Conservation (phyloP, 2,888 invertebrate species). For the Tetrapedia diversipes region DNA sequence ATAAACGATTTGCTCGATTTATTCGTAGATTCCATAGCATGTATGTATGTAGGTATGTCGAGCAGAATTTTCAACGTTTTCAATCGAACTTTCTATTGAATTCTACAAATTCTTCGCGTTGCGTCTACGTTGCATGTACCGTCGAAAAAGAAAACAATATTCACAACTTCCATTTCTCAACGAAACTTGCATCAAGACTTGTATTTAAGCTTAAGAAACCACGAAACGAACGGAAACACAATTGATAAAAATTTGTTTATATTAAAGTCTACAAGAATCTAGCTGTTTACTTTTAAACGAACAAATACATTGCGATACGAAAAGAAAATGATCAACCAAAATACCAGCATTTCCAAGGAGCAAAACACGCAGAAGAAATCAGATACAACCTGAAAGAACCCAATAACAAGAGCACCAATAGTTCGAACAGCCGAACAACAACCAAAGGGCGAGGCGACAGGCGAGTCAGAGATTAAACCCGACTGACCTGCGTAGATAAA, state of each 20-base stretch:
- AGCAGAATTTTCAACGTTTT: slow-evolving; percentile 3
- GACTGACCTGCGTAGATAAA: slow-evolving; percentile 43
- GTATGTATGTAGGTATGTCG: background rate
- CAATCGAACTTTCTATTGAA: slow-evolving; percentile 1
- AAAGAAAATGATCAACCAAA: background rate
- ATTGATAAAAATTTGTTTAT: too few relatives aligned
- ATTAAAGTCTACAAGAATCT: too few relatives aligned
- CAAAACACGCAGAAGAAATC: background rate
- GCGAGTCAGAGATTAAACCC: slow-evolving; percentile 39
- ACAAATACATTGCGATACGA: too few relatives aligned
- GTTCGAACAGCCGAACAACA: background rate
- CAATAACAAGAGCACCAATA: background rate
- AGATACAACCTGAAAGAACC: background rate
- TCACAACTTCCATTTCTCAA: background rate
- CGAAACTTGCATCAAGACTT: too few relatives aligned
- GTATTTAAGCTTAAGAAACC: too few relatives aligned
- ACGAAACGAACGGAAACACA: too few relatives aligned
- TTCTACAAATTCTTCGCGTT: background rate
- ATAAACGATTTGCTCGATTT: background rate
- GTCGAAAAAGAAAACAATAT: background rate
- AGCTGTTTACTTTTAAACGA: too few relatives aligned
- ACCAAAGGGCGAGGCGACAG: slow-evolving; percentile 19
- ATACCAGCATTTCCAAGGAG: background rate
- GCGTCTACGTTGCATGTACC: background rate
- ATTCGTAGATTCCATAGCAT: background rate